Evolutionary conservation across 2,113 vertebrate species (phyloP), one percentile per base, ranked within the genome.

Genomic region (Paradisaea rubra): DNA sequence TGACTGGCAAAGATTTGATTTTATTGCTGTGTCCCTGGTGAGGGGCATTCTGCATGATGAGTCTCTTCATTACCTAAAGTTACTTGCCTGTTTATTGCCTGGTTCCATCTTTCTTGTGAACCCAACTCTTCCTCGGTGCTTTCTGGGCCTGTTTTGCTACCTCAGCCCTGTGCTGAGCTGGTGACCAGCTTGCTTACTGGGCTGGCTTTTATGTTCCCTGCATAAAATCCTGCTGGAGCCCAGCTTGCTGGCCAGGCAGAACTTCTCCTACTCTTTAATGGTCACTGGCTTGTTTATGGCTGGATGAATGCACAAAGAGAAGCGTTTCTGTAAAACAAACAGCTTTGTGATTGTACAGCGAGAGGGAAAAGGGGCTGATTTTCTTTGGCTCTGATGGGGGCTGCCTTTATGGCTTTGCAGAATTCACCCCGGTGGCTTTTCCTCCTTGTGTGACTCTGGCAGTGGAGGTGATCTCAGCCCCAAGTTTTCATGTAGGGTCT

Each of bases 281-380:
- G 91, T 83, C 16, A 5, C 61, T 90, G 82, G 18, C 57, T 88
- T 74, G 69, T 74, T 88, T 86, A 47, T 33, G 56, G 91, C 71
- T 86, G 94, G 81, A 60, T 87, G 93, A 95, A 91, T 47, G 86
- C 72, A 84, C 88, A 91, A 83, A 94, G 90, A 25, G 72, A 88
- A 88, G 73, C 2, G 0, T 86, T 78, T 66, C 31, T 90, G 89
- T 68, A 64, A 90, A 90, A 88, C 71, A 94, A 91, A 81, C 6
- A 13, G 86, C 64, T 23, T 35, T 76, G 84, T 66, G 74, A 47
- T n/a, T 45, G 77, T 76, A 53, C 28, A 17, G 24, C 1, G 11
- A 57, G 74, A 92, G 85, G 83, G 66, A n/a, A 53, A 19, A 81
- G 64, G 90, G 16, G 33, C 71, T 73, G 63, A 41, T 95, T 91